phyloP scores from a whole-genome alignment of 1,140 invertebrate species.

The Drosophila paulistorum region DNA sequence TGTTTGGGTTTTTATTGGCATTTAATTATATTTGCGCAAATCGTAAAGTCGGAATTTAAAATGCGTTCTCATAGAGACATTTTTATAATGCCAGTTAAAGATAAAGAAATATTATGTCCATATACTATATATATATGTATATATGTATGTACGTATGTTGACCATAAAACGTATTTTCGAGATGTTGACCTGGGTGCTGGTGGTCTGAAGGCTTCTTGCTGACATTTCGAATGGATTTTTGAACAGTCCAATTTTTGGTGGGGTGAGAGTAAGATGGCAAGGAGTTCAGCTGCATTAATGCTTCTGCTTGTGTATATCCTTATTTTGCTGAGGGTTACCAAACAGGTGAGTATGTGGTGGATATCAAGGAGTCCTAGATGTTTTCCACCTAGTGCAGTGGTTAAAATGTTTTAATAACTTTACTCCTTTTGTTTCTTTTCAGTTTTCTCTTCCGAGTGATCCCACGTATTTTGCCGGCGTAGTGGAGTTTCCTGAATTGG shows the following conservation, averaged over 20 bases:
- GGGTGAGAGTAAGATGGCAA: background rate
- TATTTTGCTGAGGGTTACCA: background rate
- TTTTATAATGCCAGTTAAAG: slow-evolving; percentile 8
- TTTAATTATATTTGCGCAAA: slow-evolving; percentile 4
- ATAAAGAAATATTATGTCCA: slow-evolving; percentile 1
- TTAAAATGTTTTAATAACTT: background rate
- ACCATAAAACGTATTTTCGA: background rate
- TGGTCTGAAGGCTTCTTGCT: background rate
- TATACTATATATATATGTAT: background rate
- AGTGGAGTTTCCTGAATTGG: slow-evolving; percentile 79
- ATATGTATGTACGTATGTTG: background rate
- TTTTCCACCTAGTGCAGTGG: no score
- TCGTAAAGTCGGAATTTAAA: background rate
- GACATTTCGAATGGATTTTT: background rate
- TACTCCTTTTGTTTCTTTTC: background rate
- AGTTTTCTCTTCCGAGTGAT: slow-evolving; percentile 83
- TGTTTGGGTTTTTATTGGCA: background rate
- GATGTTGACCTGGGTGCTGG: background rate
- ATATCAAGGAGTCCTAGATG: no score
- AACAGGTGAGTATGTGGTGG: background rate
- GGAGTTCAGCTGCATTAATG: background rate
- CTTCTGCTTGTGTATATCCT: background rate
- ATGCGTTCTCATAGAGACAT: slow-evolving; percentile 2
- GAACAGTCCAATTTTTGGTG: background rate
- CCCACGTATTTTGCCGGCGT: slow-evolving; percentile 84